Conservation (phyloP, 2,113 vertebrate genomes). For the Cricetomys ansorgei region DNA sequence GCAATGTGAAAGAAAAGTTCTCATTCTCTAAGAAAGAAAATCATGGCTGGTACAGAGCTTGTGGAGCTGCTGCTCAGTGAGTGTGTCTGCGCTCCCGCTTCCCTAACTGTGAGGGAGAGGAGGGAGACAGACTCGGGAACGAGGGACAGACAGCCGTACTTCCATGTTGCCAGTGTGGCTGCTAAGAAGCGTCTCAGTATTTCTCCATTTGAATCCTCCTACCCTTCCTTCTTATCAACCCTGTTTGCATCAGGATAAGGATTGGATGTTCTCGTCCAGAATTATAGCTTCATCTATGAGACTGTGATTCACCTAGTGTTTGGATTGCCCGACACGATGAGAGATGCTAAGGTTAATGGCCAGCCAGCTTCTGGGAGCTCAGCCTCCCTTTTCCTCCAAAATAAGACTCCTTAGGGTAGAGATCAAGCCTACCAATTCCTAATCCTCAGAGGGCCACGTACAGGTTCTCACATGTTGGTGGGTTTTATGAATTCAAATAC, state of each 20-base stretch:
- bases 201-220: neutral
- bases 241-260: neutral
- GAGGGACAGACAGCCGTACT: fast-evolving
- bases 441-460: neutral
- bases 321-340: neutral
- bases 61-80: neutral
- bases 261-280: neutral
- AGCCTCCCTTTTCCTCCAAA: neutral
- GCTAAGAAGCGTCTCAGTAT: neutral
- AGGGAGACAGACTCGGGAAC: neutral
- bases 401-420: neutral
- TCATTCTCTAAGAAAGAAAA: neutral
- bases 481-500: neutral
- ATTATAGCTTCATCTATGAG: neutral
- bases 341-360: neutral
- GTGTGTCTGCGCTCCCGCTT: neutral
- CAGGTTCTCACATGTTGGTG: neutral
- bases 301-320: neutral
- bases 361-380: neutral
- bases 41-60: neutral
- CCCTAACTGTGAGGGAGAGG: neutral
- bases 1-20: neutral
- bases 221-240: neutral
- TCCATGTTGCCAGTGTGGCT: neutral
- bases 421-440: neutral